Base-by-base conservation (phyloP, 2,888 invertebrate genomes). In the Mycalesis mineus region DNA sequence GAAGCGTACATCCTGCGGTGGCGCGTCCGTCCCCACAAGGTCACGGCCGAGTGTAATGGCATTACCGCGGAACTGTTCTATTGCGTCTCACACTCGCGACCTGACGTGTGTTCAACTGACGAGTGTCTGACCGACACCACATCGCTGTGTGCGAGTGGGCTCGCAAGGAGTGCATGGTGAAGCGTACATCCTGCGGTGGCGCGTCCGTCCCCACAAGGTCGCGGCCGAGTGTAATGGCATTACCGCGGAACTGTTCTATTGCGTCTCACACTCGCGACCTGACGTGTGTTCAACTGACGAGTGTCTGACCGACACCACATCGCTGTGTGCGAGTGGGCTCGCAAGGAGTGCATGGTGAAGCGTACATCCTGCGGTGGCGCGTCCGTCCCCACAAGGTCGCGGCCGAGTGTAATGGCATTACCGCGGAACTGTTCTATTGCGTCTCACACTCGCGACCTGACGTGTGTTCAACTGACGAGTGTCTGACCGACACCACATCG, bases 1-100 rank as follows among this genome's bases (percentile, higher is more conserved):
- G 59, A 56, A 47, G 66, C 73, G 69, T 72, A 66, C 67, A 67
- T 74, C 75, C 75, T 68, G 68, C 56, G 61, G 61, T 61, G 57
- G 56, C 58, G 51, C 57, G 58, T 57, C 56, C 58, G 45, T 37
- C 44, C 64, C 44, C 55, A 55, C 71, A 69, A 71, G 70, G 69
- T 60, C 67, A 62, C 42, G 50, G n/a, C n/a, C n/a, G 15, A 13
- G 31, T 37, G 50, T 58, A 58, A 61, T 54, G 50, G 55, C 47
- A 63, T 61, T 61, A 58, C 29, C 31, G n/a, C n/a, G 39, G 41
- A 17, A 48, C 41, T 22, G 22, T 22, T 22, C 5, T 22, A 22
- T 22, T 22, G 22, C 5, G 22, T n/a, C n/a, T n/a, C n/a, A n/a
- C n/a, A n/a, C n/a, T n/a, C n/a, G 5, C 3, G 22, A 5, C 3